phyloP scores from a whole-genome alignment of 2,888 invertebrate genomes.

The Plebejus melissa region DNA sequence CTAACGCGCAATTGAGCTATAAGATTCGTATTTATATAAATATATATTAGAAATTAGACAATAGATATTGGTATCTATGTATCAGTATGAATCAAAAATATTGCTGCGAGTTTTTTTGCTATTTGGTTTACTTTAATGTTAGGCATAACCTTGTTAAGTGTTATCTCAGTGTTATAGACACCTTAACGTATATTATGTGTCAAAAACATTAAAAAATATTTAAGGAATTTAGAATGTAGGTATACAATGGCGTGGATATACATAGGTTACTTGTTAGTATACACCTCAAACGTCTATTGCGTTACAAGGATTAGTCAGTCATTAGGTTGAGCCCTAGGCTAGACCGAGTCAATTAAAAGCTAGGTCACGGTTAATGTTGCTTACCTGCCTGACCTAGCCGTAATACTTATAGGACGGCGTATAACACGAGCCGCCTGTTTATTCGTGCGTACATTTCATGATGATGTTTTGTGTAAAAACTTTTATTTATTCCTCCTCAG shows the following conservation, averaged over 20 bases:
- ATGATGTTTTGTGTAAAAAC: background rate
- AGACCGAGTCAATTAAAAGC: slow-evolving; percentile 10
- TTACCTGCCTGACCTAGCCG: background rate
- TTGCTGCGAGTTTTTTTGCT: too few species aligned
- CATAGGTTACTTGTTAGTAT: background rate
- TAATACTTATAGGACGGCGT: background rate
- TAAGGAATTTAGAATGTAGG: background rate
- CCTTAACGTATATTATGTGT: background rate
- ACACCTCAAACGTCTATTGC: background rate
- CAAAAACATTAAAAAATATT: background rate
- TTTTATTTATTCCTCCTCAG: background rate
- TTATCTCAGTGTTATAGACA: too few species aligned
- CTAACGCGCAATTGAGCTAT: too few species aligned
- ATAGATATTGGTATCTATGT: too few species aligned
- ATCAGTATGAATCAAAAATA: too few species aligned
- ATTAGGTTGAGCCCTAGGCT: slow-evolving; percentile 11
- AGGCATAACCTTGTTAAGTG: too few species aligned
- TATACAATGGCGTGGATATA: background rate
- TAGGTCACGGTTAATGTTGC: slow-evolving; percentile 16
- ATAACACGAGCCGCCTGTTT: background rate
- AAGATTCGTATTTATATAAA: too few species aligned
- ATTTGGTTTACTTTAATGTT: too few species aligned
- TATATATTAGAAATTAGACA: too few species aligned
- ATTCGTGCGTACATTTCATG: background rate
- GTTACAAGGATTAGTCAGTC: slow-evolving; percentile 11